Percentiles rank a stretch among this genome's conserved stretches.
phyloP scores from a whole-genome alignment of 1,140 invertebrate species.

The Neodiprion virginianus region DNA sequence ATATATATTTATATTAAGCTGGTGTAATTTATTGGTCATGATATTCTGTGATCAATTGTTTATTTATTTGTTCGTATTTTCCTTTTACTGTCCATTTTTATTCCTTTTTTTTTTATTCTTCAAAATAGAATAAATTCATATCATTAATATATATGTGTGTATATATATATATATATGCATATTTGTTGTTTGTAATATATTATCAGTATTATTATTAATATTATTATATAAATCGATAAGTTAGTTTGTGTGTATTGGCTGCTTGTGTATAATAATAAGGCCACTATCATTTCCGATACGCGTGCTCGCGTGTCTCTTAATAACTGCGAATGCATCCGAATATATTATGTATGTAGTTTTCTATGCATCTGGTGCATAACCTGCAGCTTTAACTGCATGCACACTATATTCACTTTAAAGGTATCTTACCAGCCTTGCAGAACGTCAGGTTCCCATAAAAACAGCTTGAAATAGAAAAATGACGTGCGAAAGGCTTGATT shows the following conservation, averaged over 20 bases:
- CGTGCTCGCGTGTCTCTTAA: not conserved
- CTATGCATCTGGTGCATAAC: too few species aligned
- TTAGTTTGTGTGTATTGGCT: conserved; percentile 6
- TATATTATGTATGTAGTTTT: not conserved
- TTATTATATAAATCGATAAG: conserved; percentile 5
- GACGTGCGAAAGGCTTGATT: not conserved
- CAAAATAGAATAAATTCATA: not conserved
- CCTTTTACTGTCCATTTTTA: conserved; percentile 27
- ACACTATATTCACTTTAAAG: not conserved
- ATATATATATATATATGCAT: conserved; percentile 20
- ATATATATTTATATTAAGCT: conserved; percentile 29
- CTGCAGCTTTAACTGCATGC: too few species aligned
- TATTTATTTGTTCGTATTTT: conserved; percentile 25
- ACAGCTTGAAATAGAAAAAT: not conserved
- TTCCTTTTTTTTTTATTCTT: conserved; percentile 13
- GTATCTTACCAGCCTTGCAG: not conserved
- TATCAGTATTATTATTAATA: not conserved
- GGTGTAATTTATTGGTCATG: conserved; percentile 49
- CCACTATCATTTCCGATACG: conserved; percentile 1
- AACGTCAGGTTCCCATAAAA: not conserved
- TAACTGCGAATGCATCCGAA: not conserved
- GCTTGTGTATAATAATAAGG: conserved; percentile 1
- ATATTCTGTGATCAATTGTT: conserved; percentile 19
- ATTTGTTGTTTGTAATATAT: conserved; percentile 12
- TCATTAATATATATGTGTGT: not conserved